phyloP scores from a whole-genome alignment of 2,888 invertebrate genomes.

The Acanthopleura granulata region DNA sequence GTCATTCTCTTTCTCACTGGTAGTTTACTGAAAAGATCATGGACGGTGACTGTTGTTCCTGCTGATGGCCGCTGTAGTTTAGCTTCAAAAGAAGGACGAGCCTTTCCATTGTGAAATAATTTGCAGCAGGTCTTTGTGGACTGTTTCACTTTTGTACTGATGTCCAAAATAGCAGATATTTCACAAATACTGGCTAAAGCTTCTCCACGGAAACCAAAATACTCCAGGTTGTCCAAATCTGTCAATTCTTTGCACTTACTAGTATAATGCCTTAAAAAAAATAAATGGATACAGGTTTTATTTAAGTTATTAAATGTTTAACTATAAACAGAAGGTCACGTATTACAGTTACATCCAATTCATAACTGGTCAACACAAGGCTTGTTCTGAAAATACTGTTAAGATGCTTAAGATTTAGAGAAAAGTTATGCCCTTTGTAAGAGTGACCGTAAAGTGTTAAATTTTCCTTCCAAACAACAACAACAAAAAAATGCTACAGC shows the following conservation, averaged over 20 bases:
- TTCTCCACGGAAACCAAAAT: conserved; percentile 80
- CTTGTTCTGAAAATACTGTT: no score
- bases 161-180: conserved; percentile 74
- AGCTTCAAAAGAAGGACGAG: conserved; percentile 65
- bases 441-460: no score
- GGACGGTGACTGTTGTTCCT: conserved; percentile 82
- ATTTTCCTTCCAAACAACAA: no score
- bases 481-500: no score
- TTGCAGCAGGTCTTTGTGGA: conserved; percentile 74
- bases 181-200: conserved; percentile 77
- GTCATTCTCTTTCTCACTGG: conserved; percentile 76
- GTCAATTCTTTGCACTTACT: conserved; percentile 76
- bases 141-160: conserved; percentile 74
- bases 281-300: neutral
- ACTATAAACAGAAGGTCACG: no score
- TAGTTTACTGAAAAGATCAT: conserved; percentile 77
- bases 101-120: conserved; percentile 73
- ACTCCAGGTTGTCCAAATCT: conserved; percentile 73
- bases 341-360: no score
- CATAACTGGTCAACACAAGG: no score
- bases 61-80: conserved; percentile 74
- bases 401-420: no score
- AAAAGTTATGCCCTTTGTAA: no score
- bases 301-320: conserved; percentile 6
- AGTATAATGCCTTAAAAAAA: conserved; percentile 73